phyloP scores from a whole-genome alignment of 2,888 invertebrate species.

The Amiota minor region DNA sequence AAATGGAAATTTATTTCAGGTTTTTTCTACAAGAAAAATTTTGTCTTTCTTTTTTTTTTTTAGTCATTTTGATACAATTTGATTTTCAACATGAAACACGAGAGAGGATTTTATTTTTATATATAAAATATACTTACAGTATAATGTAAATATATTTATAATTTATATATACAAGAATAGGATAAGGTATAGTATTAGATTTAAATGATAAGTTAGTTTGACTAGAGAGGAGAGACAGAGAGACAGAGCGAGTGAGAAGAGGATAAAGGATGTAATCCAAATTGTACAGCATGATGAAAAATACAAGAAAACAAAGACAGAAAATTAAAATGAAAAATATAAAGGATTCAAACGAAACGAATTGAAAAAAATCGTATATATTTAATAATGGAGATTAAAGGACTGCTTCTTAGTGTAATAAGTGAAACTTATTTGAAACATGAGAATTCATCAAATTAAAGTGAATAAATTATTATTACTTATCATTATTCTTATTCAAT shows the following conservation, averaged over 20 bases:
- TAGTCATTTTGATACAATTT: conserved; percentile 18
- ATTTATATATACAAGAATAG: neutral
- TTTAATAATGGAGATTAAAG: conserved; percentile 72
- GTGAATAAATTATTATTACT: conserved; percentile 27
- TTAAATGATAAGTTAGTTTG: neutral
- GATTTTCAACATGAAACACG: neutral
- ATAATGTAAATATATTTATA: neutral
- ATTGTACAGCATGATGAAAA: conserved; percentile 57
- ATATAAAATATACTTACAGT: neutral
- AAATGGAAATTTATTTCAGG: conserved; percentile 10
- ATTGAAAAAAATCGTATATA: conserved; percentile 53
- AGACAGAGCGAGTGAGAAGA: too few species aligned
- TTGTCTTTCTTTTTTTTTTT: neutral
- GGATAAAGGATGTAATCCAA: neutral
- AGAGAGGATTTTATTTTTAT: neutral
- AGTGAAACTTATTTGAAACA: conserved; percentile 62
- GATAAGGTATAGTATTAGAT: conserved; percentile 3
- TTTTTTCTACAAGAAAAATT: conserved; percentile 1
- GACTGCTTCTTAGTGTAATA: conserved; percentile 72
- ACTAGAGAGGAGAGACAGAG: too few species aligned
- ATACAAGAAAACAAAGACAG: too few species aligned
- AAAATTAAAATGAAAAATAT: conserved; percentile 47
- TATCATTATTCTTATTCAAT: conserved; percentile 17
- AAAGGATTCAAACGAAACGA: conserved; percentile 66
- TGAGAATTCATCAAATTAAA: conserved; percentile 38